phyloP scores from a whole-genome alignment of 1,140 invertebrate species.

The Drosophila tropicalis region DNA sequence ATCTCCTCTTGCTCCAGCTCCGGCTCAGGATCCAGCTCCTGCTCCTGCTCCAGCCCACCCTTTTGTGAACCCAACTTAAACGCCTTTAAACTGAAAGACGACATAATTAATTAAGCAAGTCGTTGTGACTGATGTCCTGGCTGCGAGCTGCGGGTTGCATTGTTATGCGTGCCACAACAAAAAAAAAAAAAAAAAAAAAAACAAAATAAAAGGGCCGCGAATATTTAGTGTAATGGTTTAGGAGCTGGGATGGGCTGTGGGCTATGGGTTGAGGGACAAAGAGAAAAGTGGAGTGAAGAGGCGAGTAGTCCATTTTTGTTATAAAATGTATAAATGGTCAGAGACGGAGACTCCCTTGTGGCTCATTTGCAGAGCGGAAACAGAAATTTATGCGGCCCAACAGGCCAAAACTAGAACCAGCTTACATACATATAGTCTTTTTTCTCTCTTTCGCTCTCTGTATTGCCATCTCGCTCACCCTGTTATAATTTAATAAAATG shows the following conservation, averaged over 20 bases:
- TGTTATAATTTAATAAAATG: conserved; percentile 80
- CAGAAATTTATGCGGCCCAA: conserved; percentile 71
- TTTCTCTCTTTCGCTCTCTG: background rate
- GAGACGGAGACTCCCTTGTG: conserved; percentile 53
- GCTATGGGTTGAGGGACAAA: background rate
- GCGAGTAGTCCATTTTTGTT: background rate
- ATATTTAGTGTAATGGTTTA: conserved; percentile 59
- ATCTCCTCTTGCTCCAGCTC: conserved; percentile 22
- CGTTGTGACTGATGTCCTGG: conserved; percentile 72
- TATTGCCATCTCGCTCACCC: background rate
- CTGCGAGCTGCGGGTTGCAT: conserved; percentile 46
- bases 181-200: conserved; percentile 5
- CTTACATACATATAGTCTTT: conserved; percentile 47
- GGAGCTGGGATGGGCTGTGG: no score
- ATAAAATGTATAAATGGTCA: conserved; percentile 41
- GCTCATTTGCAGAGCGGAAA: conserved; percentile 73
- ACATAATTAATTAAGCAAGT: conserved; percentile 81
- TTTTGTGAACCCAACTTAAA: conserved; percentile 56
- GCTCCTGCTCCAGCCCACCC: background rate
- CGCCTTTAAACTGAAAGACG: conserved; percentile 79
- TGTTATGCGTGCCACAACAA: conserved; percentile 67
- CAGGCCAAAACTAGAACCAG: conserved; percentile 57
- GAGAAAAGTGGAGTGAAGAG: background rate
- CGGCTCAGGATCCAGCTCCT: background rate
- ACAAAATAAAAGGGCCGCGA: conserved; percentile 55